A percentile compares a stretch with the other conserved stretches of the same genome.
Conservation (phyloP, 2,797 vertebrate genomes). For the Serranus cabrilla region DNA sequence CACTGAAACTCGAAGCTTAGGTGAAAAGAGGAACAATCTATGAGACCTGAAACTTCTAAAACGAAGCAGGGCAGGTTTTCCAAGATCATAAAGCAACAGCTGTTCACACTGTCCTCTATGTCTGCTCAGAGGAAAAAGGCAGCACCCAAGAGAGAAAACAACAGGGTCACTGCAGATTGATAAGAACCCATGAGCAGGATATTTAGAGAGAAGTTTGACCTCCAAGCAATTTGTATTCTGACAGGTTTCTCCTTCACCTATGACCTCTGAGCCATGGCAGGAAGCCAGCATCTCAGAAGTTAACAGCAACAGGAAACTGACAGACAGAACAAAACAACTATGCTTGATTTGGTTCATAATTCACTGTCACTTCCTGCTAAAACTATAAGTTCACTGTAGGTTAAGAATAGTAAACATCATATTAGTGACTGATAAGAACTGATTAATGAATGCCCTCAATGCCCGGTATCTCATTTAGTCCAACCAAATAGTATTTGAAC, state of each 20-base stretch:
- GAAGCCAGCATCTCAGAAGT: slow-evolving; percentile 56
- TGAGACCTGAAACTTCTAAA: not conserved
- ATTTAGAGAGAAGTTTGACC: slow-evolving; percentile 31
- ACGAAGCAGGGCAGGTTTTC: slow-evolving; percentile 22
- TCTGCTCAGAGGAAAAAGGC: not conserved
- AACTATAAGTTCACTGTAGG: not conserved
- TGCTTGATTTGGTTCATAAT: slow-evolving; percentile 23
- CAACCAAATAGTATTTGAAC: slow-evolving; percentile 47
- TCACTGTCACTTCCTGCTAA: slow-evolving; percentile 44
- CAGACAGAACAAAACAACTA: slow-evolving; percentile 53
- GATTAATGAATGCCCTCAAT: slow-evolving; percentile 3
- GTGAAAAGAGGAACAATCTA: not conserved
- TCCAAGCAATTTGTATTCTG: slow-evolving; percentile 43
- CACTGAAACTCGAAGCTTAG: not conserved
- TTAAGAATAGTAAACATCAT: not conserved
- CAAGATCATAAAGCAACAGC: not conserved
- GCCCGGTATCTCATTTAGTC: slow-evolving; percentile 23
- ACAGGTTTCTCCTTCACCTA: slow-evolving; percentile 56
- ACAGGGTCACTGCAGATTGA: not conserved
- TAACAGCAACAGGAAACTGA: slow-evolving; percentile 69
- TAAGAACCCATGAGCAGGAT: slow-evolving; percentile 25
- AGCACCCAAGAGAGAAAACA: not conserved
- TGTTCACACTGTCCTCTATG: not conserved
- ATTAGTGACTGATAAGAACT: not conserved
- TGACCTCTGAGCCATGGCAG: slow-evolving; percentile 39